phyloP scores from a whole-genome alignment of 1,140 invertebrate genomes.

The Dreissena polymorpha region DNA sequence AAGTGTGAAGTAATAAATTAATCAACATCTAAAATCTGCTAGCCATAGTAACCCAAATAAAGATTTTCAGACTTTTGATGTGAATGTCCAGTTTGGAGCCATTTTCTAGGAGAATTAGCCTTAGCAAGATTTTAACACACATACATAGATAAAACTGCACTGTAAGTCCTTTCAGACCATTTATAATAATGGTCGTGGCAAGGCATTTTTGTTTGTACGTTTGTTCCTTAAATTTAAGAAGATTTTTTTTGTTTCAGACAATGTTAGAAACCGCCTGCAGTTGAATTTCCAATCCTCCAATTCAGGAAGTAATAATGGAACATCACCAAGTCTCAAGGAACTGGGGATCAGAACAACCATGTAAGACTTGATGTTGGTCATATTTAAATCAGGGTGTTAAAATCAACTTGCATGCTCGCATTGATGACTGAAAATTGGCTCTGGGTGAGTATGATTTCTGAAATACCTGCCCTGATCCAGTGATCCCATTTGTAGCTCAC shows the following conservation, averaged over 20 bases:
- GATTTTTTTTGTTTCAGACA: neutral
- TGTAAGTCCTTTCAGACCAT: neutral
- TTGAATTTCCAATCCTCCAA: slow-evolving; percentile 31
- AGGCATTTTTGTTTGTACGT: slow-evolving; percentile 9
- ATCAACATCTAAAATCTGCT: no score
- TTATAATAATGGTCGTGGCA: neutral
- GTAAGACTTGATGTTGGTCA: slow-evolving; percentile 6
- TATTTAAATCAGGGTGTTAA: neutral
- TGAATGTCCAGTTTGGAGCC: neutral
- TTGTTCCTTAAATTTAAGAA: neutral
- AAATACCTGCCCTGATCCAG: no score
- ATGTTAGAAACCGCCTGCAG: slow-evolving; percentile 22
- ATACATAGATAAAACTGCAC: neutral
- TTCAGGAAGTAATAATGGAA: slow-evolving; percentile 26
- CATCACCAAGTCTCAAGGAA: slow-evolving; percentile 26
- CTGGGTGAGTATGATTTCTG: no score
- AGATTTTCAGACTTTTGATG: slow-evolving; percentile 9
- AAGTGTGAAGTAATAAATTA: no score
- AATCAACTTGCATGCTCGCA: no score
- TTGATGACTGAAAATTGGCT: no score
- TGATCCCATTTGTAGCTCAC: no score
- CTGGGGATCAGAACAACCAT: slow-evolving; percentile 39
- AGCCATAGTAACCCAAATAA: no score
- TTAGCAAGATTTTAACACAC: neutral
- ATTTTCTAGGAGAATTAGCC: no score